These are phyloP conservation scores for Tortrix viridana DNA, from an alignment of 2,888 invertebrate species.

Conservation along the genomic window DNA sequence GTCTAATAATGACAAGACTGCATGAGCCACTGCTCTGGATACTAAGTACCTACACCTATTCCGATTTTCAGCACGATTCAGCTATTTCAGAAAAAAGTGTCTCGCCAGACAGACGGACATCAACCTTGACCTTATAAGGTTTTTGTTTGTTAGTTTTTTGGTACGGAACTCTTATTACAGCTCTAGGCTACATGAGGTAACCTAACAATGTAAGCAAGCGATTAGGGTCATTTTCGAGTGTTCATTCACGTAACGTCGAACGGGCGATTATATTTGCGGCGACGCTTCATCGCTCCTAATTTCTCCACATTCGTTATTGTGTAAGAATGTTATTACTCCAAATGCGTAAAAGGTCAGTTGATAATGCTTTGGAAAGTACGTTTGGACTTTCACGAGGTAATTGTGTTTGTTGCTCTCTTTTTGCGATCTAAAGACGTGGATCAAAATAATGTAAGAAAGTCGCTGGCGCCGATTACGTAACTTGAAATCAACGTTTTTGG, in stretches of 20 bases:
- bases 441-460: conserved; percentile 51
- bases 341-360: conserved; percentile 67
- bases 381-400: conserved; percentile 73
- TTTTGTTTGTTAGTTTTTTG: too few relatives aligned
- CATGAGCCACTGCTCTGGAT: too few relatives aligned
- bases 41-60: too few relatives aligned
- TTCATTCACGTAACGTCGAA: conserved; percentile 4
- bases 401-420: conserved; percentile 69
- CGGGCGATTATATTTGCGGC: conserved; percentile 18
- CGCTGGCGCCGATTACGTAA: conserved; percentile 34
- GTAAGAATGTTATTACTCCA: conserved; percentile 21
- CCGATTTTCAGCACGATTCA: too few relatives aligned
- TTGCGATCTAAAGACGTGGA: conserved; percentile 61
- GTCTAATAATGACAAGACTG: too few relatives aligned
- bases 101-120: too few relatives aligned
- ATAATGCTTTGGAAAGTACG: conserved; percentile 73
- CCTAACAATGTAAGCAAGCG: background rate
- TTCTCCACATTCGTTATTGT: conserved; percentile 40
- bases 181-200: background rate
- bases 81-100: too few relatives aligned
- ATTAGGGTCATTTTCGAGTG: background rate
- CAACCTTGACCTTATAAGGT: too few relatives aligned
- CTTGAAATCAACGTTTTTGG: conserved; percentile 3
- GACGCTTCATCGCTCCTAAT: conserved; percentile 50
- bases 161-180: too few relatives aligned